Base-by-base conservation (phyloP, 1,140 invertebrate genomes). In the Caenorhabditis briggsae region DNA sequence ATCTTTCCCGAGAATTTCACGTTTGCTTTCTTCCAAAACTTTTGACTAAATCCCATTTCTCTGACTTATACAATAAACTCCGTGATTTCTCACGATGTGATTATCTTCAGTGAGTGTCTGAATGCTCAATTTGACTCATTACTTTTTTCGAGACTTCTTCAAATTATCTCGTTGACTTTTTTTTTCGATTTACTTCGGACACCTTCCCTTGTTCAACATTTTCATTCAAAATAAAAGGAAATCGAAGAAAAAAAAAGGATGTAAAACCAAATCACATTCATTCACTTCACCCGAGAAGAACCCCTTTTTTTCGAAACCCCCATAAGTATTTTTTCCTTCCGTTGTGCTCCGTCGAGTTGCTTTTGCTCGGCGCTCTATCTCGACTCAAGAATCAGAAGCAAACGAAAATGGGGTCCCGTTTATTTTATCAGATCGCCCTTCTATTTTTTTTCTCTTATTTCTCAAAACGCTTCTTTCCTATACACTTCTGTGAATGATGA, bases 281-380 rank as follows among this genome's bases (percentile, higher is more conserved):
- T 78, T 78, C 70, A 50, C 70, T 78, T 46, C 23, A 8, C 70
- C 3, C 3, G 33, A 33, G 33, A 33, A 33, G 70, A 78, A 78
- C 70, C 70, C 70, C 18, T 53, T 53, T 48, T 70, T 25, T 18
- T 20, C 23, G 33, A 33, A 33, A 33, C 23, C 64, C 23, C 64
- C 46, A 78, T 78, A 78, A 78, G 70, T 78, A 78, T 78, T 78
- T 78, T 78, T 78, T 78, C 70, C 70, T 78, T 53, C 46, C 65
- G 65, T 70, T 70, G 25, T 78, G 70, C 70, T 78, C 33, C 46
- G 46, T 53, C 46, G 70, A 78, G 70, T 78, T 78, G 43, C 70
- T 46, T 78, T 50, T 23, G 70, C 59, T 23, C 59, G 33, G 33
- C 33, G 33, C 59, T 78, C 70, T 78, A 78, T 78, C 70, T 78